phyloP scores from a whole-genome alignment of 2,888 invertebrate genomes.

The Calliphora vomitoria region DNA sequence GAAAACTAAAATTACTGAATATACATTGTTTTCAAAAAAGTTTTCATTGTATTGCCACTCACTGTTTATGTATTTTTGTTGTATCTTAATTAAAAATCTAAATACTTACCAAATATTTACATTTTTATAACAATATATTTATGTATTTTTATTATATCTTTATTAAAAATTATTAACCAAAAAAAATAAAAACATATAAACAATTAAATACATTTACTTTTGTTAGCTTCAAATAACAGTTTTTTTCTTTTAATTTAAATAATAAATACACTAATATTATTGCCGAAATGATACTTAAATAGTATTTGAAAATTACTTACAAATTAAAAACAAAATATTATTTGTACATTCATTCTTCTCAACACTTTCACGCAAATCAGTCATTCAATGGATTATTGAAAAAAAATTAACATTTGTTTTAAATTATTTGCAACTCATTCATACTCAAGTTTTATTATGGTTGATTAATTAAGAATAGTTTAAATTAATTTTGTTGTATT shows the following conservation, averaged over 20 bases:
- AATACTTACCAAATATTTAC: too few relatives aligned
- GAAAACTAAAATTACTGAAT: too few relatives aligned
- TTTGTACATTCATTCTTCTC: constrained; percentile 17
- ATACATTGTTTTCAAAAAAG: too few relatives aligned
- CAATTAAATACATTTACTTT: constrained; percentile 39
- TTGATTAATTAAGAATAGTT: background rate
- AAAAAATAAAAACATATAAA: constrained; percentile 45
- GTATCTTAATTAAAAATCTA: too few relatives aligned
- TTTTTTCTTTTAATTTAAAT: constrained; percentile 30
- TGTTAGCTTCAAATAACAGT: constrained; percentile 42
- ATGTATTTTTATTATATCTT: background rate
- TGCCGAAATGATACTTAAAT: constrained; percentile 32
- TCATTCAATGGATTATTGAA: constrained; percentile 18
- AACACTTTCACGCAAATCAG: constrained; percentile 23
- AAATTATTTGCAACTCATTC: constrained; percentile 23
- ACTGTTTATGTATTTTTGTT: too few relatives aligned
- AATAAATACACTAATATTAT: constrained; percentile 53
- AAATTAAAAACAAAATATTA: constrained; percentile 42
- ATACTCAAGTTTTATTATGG: background rate
- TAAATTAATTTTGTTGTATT: background rate
- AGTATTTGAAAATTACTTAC: constrained; percentile 47
- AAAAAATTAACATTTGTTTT: constrained; percentile 11
- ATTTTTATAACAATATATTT: too few relatives aligned
- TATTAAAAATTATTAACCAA: constrained; percentile 55
- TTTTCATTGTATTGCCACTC: too few relatives aligned